phyloP scores from a whole-genome alignment of 2,113 vertebrate genomes.

The Aspidoscelis tigris region DNA sequence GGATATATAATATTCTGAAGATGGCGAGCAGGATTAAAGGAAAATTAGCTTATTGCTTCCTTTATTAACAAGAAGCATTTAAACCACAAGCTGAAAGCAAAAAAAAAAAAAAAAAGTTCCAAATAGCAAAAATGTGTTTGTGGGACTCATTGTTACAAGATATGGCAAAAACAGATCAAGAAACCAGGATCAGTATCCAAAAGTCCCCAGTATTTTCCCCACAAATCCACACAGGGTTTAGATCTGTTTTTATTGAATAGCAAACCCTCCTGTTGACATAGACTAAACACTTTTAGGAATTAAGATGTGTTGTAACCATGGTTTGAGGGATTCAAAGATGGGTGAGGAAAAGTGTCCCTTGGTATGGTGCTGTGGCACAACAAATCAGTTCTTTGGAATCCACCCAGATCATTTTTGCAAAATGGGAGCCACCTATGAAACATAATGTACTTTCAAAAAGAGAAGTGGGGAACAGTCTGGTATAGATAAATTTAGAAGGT shows the following conservation, averaged over 20 bases:
- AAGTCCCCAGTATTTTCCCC: neutral
- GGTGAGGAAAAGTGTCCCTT: neutral
- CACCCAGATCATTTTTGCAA: neutral
- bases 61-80: neutral
- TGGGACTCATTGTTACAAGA: neutral
- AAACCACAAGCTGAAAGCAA: neutral
- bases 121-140: neutral
- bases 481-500: neutral
- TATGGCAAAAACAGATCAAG: neutral
- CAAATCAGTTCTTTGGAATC: neutral
- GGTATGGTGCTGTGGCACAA: neutral
- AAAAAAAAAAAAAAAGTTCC: neutral
- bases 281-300: neutral
- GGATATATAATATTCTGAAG: neutral
- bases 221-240: neutral
- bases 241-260: neutral
- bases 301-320: neutral
- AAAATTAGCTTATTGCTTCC: neutral
- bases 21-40: neutral
- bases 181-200: neutral
- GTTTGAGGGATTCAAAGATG: neutral
- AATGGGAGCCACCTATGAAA: neutral
- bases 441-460: neutral
- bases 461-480: neutral
- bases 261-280: neutral